A percentile compares a stretch with the other conserved stretches of the same genome.
These are phyloP conservation scores for Hemitrygon akajei DNA, from an alignment of 2,797 vertebrate species.

Conservation along the genomic window DNA sequence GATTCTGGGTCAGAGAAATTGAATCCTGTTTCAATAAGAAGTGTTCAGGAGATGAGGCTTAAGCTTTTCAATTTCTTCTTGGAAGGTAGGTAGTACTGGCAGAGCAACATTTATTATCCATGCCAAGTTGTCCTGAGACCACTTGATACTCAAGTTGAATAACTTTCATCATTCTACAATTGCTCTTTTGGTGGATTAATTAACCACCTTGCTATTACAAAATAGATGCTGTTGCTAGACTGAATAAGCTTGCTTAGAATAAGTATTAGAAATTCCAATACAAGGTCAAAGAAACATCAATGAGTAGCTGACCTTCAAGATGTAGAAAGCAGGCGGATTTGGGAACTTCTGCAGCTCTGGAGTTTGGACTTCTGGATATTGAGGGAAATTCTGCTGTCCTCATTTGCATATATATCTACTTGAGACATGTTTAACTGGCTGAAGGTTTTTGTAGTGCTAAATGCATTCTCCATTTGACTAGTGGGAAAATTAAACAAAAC, in stretches of 20 bases:
- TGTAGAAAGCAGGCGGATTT: too few relatives aligned
- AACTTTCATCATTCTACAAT: neutral
- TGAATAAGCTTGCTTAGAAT: neutral
- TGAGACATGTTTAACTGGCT: too few relatives aligned
- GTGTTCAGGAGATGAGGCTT: neutral
- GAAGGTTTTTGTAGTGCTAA: too few relatives aligned
- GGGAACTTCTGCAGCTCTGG: too few relatives aligned
- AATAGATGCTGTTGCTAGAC: neutral
- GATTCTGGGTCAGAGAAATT: neutral
- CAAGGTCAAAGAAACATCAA: too few relatives aligned
- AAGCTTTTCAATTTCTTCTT: neutral
- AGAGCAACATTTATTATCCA: neutral
- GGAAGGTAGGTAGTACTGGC: neutral
- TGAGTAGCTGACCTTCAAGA: too few relatives aligned
- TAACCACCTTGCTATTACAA: neutral
- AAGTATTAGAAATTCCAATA: neutral
- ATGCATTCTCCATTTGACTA: too few relatives aligned
- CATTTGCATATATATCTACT: too few relatives aligned
- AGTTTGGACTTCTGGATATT: too few relatives aligned
- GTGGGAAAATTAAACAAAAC: too few relatives aligned
- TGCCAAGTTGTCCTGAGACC: neutral
- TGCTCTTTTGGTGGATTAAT: neutral
- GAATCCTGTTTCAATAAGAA: neutral
- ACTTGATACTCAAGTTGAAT: neutral
- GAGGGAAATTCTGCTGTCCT: too few relatives aligned